phyloP scores from a whole-genome alignment of 1,140 invertebrate genomes.

The Lycorma delicatula region DNA sequence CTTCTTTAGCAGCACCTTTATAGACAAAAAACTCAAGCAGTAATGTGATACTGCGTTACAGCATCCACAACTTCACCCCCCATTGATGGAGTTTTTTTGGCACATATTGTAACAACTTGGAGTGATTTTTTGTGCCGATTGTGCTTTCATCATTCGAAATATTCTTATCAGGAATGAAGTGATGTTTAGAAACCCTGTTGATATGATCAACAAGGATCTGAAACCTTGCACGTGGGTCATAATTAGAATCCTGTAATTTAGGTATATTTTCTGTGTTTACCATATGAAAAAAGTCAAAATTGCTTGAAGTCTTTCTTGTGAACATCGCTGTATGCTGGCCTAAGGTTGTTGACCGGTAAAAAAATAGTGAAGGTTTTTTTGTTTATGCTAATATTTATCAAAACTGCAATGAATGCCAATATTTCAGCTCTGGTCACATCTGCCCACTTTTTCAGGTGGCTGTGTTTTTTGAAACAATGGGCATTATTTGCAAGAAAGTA shows the following conservation, averaged over 20 bases:
- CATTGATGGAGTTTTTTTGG: conserved; percentile 6
- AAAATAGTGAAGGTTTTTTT: background rate
- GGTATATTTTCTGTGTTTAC: background rate
- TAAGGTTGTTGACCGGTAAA: background rate
- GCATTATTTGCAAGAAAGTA: no score
- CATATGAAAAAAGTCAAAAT: conserved; percentile 6
- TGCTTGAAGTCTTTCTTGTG: background rate
- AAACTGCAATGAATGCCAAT: background rate
- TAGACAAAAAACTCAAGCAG: background rate
- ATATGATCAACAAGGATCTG: background rate
- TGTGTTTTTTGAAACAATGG: no score
- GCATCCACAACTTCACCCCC: conserved; percentile 8
- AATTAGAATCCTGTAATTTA: background rate
- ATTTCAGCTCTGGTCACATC: background rate
- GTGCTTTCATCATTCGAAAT: background rate
- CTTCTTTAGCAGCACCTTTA: no score
- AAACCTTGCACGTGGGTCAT: conserved; percentile 1
- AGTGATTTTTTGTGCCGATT: background rate
- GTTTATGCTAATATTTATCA: conserved; percentile 10
- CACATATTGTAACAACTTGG: background rate
- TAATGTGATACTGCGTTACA: conserved; percentile 1
- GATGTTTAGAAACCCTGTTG: background rate
- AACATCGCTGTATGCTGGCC: background rate
- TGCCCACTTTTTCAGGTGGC: no score
- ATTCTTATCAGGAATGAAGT: background rate